Base-by-base conservation (phyloP, 2,797 vertebrate species). In the Geotria australis region DNA sequence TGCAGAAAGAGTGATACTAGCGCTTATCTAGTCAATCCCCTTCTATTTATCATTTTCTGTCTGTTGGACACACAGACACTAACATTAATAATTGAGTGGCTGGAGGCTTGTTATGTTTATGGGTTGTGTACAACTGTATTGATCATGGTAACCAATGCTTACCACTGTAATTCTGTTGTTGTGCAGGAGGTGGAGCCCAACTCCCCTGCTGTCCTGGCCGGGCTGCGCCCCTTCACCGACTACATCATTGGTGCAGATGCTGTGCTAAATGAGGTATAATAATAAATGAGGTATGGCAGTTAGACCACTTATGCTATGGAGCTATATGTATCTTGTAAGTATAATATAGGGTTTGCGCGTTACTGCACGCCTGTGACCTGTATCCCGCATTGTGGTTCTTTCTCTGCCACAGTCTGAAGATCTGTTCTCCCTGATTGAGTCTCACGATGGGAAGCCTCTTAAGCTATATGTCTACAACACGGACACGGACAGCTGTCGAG, bases 171-270 rank as follows among this genome's bases (percentile, higher is more conserved):
- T 15, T 15, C 24, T 55, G 12, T 12, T 57, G 24, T n/a, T 9
- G 15, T 57, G n/a, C 59, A 60, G 59, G 59, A 60, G 48, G 59
- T 60, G 46, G 59, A 60, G 38, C 56, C 38, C 53, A 60, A 57
- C 48, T 60, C 59, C 56, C 59, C 59, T 47, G 59, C 59, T 24
- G 59, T 56, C 13, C 56, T 60, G 10, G 59, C 59, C 11, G 59
- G 59, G 10, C 45, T 60, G 47, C 47, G 59, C 14, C 56, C 59
- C 12, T 57, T 56, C 11, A 56, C 59, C 10, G 59, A 60, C n/a
- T 60, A 60, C 56, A 60, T 60, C 15, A 60, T 60, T 14, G 59
- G 59, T 48, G 59, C 59, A 47, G 59, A 60, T 56, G 59, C 59
- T 9, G 57, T 60, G 10, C 56, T 60, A 38, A 46, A 56, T n/a